Evolutionary conservation across 2,797 vertebrate species (phyloP), one percentile per base, ranked within the genome.

Genomic region (Echiichthys vipera): DNA sequence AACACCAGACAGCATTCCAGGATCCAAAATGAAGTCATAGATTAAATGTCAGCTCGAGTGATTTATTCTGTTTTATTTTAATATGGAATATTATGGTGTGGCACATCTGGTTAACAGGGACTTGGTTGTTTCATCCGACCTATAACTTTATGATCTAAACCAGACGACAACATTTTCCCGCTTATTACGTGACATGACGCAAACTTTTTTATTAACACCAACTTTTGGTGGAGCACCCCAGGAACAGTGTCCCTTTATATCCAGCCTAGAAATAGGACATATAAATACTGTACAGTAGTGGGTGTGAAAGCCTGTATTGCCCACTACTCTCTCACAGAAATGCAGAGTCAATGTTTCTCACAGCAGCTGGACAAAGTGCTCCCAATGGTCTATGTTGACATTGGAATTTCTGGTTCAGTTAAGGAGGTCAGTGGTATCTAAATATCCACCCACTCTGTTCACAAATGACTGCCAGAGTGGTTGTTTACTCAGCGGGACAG

Each of bases 391-490:
- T 43, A 1, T 83, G 78, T 81, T 83, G 75, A 89, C 74, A 63
- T 43, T 74, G 70, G 83, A 67, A 84, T 82, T 74, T 51, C 42
- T 57, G 40, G 49, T 76, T 53, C 65, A 76, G 64, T 80, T 62
- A 71, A 73, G 54, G 80, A 88, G 74, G 80, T 88, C 83, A 78
- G 50, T 56, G 66, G 72, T 69, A 54, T 89, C 78, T 86, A 84
- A 87, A 89, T 85, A 87, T 89, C 78, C 85, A 77, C 81, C 86
- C 90, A 87, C 86, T 71, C 73, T 65, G 53, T 85, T 90, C 88
- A 88, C 88, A 88, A 77, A 71, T 50, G 39, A 20, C 62, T 53
- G 74, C 70, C 66, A 54, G 79, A 75, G 61, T 45, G 67, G 37
- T 56, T 82, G 82, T 90, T 90, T 88, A 85, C 78, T 68, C 70